A percentile compares a stretch with the other conserved stretches of the same genome.
Evolutionary conservation across 2,888 invertebrate genomes (phyloP).

Genomic region (Caenorhabditis sp.): DNA sequence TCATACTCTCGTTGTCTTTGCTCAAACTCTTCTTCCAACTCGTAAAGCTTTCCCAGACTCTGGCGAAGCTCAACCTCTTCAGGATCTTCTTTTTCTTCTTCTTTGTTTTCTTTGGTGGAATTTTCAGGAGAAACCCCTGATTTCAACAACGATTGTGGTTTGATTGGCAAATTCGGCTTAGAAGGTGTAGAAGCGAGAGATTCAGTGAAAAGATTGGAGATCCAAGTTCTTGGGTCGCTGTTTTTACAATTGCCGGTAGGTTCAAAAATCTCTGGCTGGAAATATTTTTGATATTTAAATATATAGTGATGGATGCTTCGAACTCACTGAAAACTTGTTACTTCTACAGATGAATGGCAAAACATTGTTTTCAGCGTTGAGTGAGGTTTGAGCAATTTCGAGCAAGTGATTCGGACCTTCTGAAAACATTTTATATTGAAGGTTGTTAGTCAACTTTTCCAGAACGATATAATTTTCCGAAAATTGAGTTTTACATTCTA

Average conservation of each 20-base stretch:
- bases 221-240: conserved; percentile 22
- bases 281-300: too few relatives aligned
- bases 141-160: not conserved
- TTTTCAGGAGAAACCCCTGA: not conserved
- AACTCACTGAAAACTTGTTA: not conserved
- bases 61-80: conserved; percentile 11
- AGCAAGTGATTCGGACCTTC: not conserved
- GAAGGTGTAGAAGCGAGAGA: not conserved
- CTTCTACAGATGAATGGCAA: not conserved
- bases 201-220: not conserved
- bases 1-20: not conserved
- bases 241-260: not conserved
- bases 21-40: not conserved
- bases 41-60: not conserved
- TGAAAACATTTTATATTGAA: too few relatives aligned
- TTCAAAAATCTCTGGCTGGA: not conserved
- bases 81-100: not conserved
- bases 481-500: too few relatives aligned
- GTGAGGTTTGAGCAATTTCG: not conserved
- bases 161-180: not conserved
- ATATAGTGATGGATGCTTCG: too few relatives aligned
- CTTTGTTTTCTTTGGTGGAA: conserved; percentile 1
- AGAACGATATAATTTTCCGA: too few relatives aligned
- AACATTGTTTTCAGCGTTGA: not conserved
- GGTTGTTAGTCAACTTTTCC: too few relatives aligned